These are phyloP conservation scores for Leucania comma DNA, from an alignment of 2,888 invertebrate species.

Conservation along the genomic window DNA sequence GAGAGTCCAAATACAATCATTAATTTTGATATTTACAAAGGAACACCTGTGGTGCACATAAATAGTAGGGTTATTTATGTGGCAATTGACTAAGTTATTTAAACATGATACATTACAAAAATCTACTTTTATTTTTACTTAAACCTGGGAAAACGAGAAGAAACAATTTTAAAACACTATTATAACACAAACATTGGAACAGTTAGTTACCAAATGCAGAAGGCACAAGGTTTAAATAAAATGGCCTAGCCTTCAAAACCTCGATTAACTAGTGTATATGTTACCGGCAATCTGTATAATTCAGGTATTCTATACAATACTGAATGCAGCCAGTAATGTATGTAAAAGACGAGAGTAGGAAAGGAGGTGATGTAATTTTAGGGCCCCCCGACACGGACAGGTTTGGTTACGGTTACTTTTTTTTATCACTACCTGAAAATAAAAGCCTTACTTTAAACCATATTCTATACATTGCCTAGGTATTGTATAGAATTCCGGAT, in stretches of 20 bases:
- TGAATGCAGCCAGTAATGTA: too few relatives aligned
- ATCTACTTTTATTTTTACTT: slow-evolving; percentile 9
- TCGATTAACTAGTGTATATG: slow-evolving; percentile 2
- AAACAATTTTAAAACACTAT: slow-evolving; percentile 5
- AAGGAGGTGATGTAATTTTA: too few relatives aligned
- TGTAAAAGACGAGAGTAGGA: too few relatives aligned
- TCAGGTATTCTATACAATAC: too few relatives aligned
- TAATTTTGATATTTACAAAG: slow-evolving; percentile 59
- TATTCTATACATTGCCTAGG: too few relatives aligned
- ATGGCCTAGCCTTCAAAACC: slow-evolving; percentile 10
- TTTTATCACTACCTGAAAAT: too few relatives aligned
- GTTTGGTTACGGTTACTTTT: too few relatives aligned
- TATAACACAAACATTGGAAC: slow-evolving; percentile 17
- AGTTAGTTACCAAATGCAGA: slow-evolving; percentile 33
- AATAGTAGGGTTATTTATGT: slow-evolving; percentile 33
- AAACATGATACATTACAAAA: slow-evolving; percentile 24
- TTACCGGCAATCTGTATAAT: too few relatives aligned
- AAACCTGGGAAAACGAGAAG: background rate
- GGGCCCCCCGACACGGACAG: too few relatives aligned
- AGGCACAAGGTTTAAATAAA: slow-evolving; percentile 19
- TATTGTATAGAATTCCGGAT: too few relatives aligned
- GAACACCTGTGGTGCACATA: slow-evolving; percentile 51
- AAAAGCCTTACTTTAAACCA: too few relatives aligned
- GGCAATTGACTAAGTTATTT: slow-evolving; percentile 52
- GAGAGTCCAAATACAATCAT: slow-evolving; percentile 41